phyloP scores from a whole-genome alignment of 2,888 invertebrate species.

The Sinopyrophorus schimmeli region DNA sequence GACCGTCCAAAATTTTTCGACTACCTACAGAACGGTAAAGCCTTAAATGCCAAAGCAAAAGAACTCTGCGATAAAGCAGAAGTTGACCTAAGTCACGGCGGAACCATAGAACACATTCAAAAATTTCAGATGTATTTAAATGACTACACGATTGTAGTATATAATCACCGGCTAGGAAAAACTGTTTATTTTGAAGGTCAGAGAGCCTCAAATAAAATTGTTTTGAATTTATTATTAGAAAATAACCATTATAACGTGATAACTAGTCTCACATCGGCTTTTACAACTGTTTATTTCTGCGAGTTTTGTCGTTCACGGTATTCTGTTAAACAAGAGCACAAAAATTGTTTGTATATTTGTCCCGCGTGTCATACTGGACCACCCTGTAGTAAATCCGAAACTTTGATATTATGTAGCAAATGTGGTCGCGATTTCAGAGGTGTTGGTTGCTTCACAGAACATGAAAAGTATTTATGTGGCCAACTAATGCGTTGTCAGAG shows the following conservation, averaged over 20 bases:
- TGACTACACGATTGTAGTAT: conserved; percentile 5
- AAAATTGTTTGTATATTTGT: conserved; percentile 1
- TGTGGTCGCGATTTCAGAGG: not conserved
- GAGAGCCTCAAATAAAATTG: not conserved
- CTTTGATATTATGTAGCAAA: not conserved
- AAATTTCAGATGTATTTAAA: not conserved
- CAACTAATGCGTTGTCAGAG: not conserved
- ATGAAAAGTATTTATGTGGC: not conserved
- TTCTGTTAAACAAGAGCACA: not conserved
- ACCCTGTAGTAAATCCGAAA: not conserved
- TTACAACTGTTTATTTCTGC: conserved; percentile 1
- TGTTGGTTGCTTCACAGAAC: not conserved
- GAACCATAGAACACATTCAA: conserved; percentile 2
- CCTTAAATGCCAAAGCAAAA: not conserved
- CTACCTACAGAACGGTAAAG: too few relatives aligned
- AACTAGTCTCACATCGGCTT: not conserved
- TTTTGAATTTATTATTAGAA: conserved; percentile 4
- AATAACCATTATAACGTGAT: too few relatives aligned
- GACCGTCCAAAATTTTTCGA: not conserved
- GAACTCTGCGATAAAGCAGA: not conserved
- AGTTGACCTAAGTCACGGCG: not conserved
- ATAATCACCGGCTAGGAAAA: not conserved
- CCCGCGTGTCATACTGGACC: not conserved
- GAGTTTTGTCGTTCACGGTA: not conserved
- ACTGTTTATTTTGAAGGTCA: conserved; percentile 7